Evolutionary conservation across 2,797 vertebrate species (phyloP).

Genomic region (Acomys russatus): DNA sequence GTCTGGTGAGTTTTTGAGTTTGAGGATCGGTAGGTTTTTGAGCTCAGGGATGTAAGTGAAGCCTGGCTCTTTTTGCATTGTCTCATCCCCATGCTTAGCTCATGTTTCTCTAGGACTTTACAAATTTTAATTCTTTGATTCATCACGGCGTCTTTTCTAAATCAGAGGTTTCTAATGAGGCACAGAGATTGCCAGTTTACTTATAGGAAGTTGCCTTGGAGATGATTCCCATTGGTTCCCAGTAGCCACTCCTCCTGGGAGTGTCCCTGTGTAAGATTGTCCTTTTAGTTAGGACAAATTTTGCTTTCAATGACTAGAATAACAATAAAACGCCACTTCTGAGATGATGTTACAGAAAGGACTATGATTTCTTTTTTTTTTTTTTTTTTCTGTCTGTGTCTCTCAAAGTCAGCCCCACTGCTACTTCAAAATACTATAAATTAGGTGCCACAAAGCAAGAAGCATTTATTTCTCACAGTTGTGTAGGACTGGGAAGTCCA

Average conservation of each 20-base stretch:
- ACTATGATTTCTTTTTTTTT: background rate
- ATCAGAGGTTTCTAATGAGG: slow-evolving; percentile 11
- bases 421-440: background rate
- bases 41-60: background rate
- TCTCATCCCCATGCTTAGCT: background rate
- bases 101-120: background rate
- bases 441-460: background rate
- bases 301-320: background rate
- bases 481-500: background rate
- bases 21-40: background rate
- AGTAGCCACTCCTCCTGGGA: background rate
- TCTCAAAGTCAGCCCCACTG: background rate
- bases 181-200: background rate
- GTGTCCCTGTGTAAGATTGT: background rate
- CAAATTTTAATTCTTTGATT: slow-evolving; percentile 18
- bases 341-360: slow-evolving; percentile 6
- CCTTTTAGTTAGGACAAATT: background rate
- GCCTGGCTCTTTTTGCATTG: background rate
- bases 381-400: background rate
- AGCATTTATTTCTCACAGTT: background rate
- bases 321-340: background rate
- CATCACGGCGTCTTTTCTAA: background rate
- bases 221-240: background rate
- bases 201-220: background rate
- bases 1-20: background rate